Base-by-base conservation (phyloP, 2,797 vertebrate genomes). In the Rhadinocentrus ornatus region DNA sequence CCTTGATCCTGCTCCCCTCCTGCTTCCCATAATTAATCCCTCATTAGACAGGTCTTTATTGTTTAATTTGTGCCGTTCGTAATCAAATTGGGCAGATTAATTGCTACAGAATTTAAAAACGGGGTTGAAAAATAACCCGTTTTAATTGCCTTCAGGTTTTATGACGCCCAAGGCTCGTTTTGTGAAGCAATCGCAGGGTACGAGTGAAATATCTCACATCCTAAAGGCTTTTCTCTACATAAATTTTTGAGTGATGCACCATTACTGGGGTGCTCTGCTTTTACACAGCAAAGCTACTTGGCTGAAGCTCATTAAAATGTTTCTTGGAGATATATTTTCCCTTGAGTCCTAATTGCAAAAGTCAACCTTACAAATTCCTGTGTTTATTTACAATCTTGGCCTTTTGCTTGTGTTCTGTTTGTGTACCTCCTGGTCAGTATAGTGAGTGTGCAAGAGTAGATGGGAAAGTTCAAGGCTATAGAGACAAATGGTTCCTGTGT, bases 41-140 rank as follows among this genome's bases (percentile, higher is more conserved):
- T 97, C 96, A 97, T 99, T 97, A 98, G 97, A 99, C 97, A 98
- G 97, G 92, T 97, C 97, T 98, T 98, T 99, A 98, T 98, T 99
- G 97, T 98, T 99, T 97, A 98, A 99, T 98, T 99, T 98, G 97
- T 96, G 98, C 97, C 94, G 94, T 96, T 97, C 96, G 93, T 96
- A 97, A 98, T 98, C 96, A 98, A 98, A 98, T 98, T 97, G 96
- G 96, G 96, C 97, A 97, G 97, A 99, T 99, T 99, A 98, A 98
- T 98, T 96, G 96, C 95, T 93, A 94, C 92, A 95, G 95, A 95
- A 97, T 97, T 96, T 96, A 96, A 78, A 91, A 86, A 86, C 91
- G 90, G 88, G 90, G 94, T 93, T 96, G 96, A 97, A 96, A 97
- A 97, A 97, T 96, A 93, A 95, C 95, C 95, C 83, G 88, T 96